These are phyloP conservation scores for Hippocampus kuda DNA, from an alignment of 2,797 vertebrate genomes.

Conservation along the genomic window DNA sequence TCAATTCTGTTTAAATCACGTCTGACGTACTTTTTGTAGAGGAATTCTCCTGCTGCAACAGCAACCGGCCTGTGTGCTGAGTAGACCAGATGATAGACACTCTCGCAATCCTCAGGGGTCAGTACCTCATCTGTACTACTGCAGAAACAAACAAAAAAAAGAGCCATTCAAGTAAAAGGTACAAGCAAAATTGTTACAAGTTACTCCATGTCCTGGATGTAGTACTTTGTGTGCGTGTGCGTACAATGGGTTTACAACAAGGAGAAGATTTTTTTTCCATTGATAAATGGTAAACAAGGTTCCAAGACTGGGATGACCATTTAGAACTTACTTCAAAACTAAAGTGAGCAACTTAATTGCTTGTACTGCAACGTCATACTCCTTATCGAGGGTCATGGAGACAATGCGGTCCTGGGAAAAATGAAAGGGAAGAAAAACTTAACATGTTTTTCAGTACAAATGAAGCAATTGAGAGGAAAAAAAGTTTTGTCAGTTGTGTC, in stretches of 20 bases:
- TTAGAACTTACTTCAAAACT: conserved; percentile 86
- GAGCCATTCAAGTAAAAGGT: background rate
- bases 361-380: conserved; percentile 98
- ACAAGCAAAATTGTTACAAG: background rate
- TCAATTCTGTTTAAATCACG: background rate
- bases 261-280: background rate
- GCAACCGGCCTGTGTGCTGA: conserved; percentile 96
- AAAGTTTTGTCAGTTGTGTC: background rate
- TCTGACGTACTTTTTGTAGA: conserved; percentile 89
- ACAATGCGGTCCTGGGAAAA: conserved; percentile 89
- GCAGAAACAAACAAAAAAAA: conserved; percentile 32
- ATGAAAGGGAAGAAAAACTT: background rate
- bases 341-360: conserved; percentile 98
- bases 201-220: background rate
- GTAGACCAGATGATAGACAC: conserved; percentile 98
- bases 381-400: conserved; percentile 99
- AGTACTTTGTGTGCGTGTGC: background rate
- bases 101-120: conserved; percentile 98
- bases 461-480: background rate
- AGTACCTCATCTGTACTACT: conserved; percentile 97
- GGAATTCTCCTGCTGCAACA: conserved; percentile 94
- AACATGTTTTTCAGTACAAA: background rate
- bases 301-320: background rate
- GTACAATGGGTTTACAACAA: background rate
- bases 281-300: conserved; percentile 5